These are phyloP conservation scores for Rhabdornis inornatus DNA, from an alignment of 2,113 vertebrate genomes.

Conservation along the genomic window DNA sequence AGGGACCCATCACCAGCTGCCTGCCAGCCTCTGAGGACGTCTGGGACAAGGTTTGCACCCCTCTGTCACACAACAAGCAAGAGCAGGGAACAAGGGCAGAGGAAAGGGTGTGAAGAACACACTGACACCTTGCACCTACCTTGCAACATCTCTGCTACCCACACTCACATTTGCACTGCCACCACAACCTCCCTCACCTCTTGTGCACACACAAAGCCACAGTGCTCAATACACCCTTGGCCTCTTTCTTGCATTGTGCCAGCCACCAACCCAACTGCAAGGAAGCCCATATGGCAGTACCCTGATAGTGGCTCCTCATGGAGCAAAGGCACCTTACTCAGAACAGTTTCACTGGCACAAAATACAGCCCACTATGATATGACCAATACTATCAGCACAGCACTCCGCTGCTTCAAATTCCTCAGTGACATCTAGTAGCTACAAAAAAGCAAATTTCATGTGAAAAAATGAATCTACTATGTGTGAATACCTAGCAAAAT, in stretches of 20 bases:
- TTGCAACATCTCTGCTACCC: background rate
- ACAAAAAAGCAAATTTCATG: accelerated
- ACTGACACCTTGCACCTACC: background rate
- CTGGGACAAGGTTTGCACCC: accelerated
- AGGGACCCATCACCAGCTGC: accelerated
- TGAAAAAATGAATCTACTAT: accelerated
- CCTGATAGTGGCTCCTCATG: accelerated
- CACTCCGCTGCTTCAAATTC: background rate
- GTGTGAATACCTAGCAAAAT: background rate
- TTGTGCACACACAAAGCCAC: accelerated
- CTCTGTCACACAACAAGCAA: accelerated
- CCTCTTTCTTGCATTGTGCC: background rate
- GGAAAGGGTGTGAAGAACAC: background rate
- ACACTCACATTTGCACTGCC: accelerated
- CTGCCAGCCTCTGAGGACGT: accelerated
- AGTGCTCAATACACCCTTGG: too few relatives aligned
- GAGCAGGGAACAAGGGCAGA: accelerated
- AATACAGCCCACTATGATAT: accelerated
- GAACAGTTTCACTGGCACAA: background rate
- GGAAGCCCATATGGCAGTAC: accelerated
- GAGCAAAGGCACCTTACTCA: background rate
- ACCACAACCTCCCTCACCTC: background rate
- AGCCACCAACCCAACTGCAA: accelerated
- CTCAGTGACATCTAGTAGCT: background rate
- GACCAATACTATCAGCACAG: background rate